Base-by-base conservation (phyloP, 2,113 vertebrate species). In the Pedetes capensis region DNA sequence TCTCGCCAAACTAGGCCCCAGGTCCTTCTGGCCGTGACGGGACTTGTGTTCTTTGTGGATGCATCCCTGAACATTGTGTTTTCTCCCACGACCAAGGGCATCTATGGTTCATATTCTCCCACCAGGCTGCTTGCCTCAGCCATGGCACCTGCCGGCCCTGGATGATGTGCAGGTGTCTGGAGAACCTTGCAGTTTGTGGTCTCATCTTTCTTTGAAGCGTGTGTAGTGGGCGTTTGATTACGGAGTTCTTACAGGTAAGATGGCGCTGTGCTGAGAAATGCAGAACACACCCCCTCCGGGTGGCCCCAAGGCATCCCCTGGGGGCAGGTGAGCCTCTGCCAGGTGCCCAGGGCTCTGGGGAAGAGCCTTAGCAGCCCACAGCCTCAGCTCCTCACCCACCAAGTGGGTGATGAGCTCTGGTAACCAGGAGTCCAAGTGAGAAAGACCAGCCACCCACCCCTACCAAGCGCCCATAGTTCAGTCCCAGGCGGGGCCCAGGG, bases 31-130 rank as follows among this genome's bases (percentile, higher is more conserved):
- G 69, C 18, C 23, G 29, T 17, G 8, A 3, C 47, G 0, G 44
- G 57, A 68, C 51, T 4, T 2, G 32, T 29, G 14, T 8, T 61
- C 32, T 69, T 16, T 12, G 37, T 37, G n/a, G 7, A 29, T 7
- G 8, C 25, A 1, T 9, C 34, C 34, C 63, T 5, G 1, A 1
- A 17, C 1, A 10, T 3, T 4, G 44, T 0, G 0, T 23, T 23
- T 74, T 42, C 49, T 47, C 12, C 37, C n/a, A 39, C 25, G 51
- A 51, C 72, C 69, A 0, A 6, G 72, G 4, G 32, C 8, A 51
- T 29, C n/a, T 3, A 11, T 57, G 6, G 10, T 1, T 16, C 9
- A 37, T 23, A 22, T 72, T 34, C 63, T 64, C 39, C 25, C 23
- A n/a, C 1, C 23, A 53, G 61, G 34, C 44, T n/a, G 37, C 63